Conservation (phyloP, 2,797 vertebrate genomes). For the Poeciliopsis gracilis region DNA sequence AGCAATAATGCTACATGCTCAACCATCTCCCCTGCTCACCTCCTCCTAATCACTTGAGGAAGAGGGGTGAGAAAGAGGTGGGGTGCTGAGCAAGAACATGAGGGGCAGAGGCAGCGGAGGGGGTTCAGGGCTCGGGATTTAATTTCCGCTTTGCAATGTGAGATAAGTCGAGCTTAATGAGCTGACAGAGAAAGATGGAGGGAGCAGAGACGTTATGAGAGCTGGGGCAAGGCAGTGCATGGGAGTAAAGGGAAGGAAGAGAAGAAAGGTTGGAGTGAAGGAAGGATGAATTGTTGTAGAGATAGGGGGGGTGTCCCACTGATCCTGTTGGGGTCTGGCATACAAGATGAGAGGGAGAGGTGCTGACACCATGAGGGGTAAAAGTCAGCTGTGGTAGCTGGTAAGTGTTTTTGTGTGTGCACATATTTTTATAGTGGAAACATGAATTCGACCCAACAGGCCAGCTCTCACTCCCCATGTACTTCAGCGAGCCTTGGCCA, state of each 20-base stretch:
- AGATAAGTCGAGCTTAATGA: constrained; percentile 81
- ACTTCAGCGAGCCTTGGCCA: too few relatives aligned
- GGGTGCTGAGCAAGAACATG: constrained; percentile 41
- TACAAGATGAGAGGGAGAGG: constrained; percentile 22
- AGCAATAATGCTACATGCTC: background rate
- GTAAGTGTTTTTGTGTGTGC: background rate
- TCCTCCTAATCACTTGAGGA: constrained; percentile 26
- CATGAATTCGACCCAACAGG: background rate
- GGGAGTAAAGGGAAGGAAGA: constrained; percentile 31
- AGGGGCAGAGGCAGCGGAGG: constrained; percentile 46
- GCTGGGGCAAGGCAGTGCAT: constrained; percentile 37
- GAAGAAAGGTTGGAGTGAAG: constrained; percentile 27
- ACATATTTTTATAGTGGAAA: background rate
- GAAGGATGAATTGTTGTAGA: constrained; percentile 40
- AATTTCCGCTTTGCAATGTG: constrained; percentile 75
- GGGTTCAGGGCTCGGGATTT: constrained; percentile 65
- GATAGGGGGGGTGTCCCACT: constrained; percentile 38
- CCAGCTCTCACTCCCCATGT: too few relatives aligned
- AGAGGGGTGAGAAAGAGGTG: constrained; percentile 1
- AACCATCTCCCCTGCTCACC: background rate
- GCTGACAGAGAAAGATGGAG: constrained; percentile 72
- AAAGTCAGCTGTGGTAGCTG: constrained; percentile 13
- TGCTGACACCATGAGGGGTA: constrained; percentile 30
- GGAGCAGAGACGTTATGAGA: constrained; percentile 51
- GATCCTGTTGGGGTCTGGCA: constrained; percentile 38